Evolutionary conservation across 2,888 invertebrate species (phyloP).

Genomic region (Dendrolimus houi): DNA sequence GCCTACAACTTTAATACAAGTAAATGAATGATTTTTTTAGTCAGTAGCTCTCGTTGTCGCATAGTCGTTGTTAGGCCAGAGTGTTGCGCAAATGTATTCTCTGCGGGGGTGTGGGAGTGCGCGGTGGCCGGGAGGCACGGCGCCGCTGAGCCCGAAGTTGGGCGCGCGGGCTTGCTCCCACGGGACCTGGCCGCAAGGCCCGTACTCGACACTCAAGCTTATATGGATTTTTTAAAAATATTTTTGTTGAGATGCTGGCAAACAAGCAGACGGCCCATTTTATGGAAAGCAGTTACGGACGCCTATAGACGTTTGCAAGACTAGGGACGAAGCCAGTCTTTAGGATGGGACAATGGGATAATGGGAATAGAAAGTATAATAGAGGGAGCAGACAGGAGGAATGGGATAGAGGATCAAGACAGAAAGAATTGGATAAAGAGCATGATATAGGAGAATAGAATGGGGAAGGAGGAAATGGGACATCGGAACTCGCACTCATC

Average conservation of each 20-base stretch:
- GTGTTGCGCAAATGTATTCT: constrained; percentile 76
- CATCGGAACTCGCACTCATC: too few species aligned
- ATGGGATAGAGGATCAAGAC: too few species aligned
- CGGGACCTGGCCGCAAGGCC: constrained; percentile 54
- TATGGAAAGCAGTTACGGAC: too few species aligned
- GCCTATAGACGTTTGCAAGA: too few species aligned
- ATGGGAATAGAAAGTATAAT: too few species aligned
- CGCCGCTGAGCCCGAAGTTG: constrained; percentile 71
- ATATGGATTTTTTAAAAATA: constrained; percentile 9
- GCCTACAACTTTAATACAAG: constrained; percentile 3
- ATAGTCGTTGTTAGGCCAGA: constrained; percentile 68
- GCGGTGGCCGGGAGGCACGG: constrained; percentile 35
- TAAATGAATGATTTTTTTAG: constrained; percentile 68
- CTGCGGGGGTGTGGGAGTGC: constrained; percentile 48
- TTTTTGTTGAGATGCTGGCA: not conserved
- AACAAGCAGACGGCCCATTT: too few species aligned
- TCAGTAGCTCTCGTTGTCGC: constrained; percentile 58
- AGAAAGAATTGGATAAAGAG: too few species aligned
- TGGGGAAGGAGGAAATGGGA: too few species aligned
- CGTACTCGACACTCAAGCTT: constrained; percentile 37
- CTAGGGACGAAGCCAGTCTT: too few species aligned
- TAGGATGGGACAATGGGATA: too few species aligned
- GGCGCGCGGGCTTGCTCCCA: constrained; percentile 70
- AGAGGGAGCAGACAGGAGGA: too few species aligned
- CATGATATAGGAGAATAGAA: too few species aligned